Conservation (phyloP, 92 coral and sea anemone species). For the Blastomussa wellsi region DNA sequence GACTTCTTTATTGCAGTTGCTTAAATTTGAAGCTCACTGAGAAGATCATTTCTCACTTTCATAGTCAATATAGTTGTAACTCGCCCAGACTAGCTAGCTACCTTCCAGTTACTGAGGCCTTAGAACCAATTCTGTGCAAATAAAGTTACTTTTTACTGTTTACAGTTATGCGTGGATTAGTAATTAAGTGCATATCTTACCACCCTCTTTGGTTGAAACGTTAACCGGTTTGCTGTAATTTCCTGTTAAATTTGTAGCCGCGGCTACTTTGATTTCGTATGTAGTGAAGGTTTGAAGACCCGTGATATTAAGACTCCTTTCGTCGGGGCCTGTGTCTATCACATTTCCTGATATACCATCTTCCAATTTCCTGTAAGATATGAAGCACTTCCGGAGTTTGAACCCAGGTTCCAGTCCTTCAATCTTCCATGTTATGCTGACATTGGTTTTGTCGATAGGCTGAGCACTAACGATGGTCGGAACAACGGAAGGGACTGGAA, state of each 20-base stretch:
- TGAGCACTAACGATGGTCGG: slow-evolving; percentile 36
- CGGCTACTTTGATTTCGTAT: slow-evolving; percentile 38
- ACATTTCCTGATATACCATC: not conserved
- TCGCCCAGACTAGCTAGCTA: too few relatives aligned
- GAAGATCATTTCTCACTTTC: too few relatives aligned
- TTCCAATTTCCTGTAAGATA: not conserved
- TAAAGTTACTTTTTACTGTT: too few relatives aligned
- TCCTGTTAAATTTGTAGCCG: slow-evolving; percentile 11
- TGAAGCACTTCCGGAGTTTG: not conserved
- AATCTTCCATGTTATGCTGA: slow-evolving; percentile 46
- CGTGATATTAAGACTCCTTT: not conserved
- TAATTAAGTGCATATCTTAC: not conserved
- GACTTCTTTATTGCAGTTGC: too few relatives aligned
- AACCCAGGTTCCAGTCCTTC: not conserved
- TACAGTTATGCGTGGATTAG: not conserved
- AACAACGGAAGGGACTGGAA: slow-evolving; percentile 55
- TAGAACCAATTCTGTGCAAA: too few relatives aligned
- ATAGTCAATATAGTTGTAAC: too few relatives aligned
- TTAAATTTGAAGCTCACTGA: too few relatives aligned
- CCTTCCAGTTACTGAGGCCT: too few relatives aligned
- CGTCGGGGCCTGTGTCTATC: not conserved
- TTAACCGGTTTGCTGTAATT: slow-evolving; percentile 1
- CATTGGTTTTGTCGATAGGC: slow-evolving; percentile 1
- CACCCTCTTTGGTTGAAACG: slow-evolving; percentile 8
- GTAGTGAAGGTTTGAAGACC: not conserved